These are phyloP conservation scores for Notolabrus celidotus DNA, from an alignment of 2,797 vertebrate genomes.

Conservation along the genomic window DNA sequence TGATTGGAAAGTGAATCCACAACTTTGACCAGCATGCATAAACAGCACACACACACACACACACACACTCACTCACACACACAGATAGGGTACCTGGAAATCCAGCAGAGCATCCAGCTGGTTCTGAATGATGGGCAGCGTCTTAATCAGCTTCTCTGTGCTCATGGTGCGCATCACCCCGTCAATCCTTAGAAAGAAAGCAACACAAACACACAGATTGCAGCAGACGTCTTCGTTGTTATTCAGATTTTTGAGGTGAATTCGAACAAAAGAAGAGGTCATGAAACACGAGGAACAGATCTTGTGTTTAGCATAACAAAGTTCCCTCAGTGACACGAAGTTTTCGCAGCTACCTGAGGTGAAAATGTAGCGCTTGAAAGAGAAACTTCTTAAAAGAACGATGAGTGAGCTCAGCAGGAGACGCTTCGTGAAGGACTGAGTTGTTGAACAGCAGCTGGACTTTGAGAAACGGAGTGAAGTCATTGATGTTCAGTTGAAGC, in stretches of 20 bases:
- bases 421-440: background rate
- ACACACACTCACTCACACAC: constrained; percentile 15
- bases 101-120: constrained; percentile 95
- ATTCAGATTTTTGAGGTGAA: constrained; percentile 35
- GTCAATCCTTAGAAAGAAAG: constrained; percentile 81
- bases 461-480: constrained; percentile 21
- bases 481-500: too few relatives aligned
- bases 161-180: constrained; percentile 96
- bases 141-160: constrained; percentile 94
- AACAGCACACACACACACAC: background rate
- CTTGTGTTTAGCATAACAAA: constrained; percentile 24
- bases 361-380: constrained; percentile 12
- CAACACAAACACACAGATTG: constrained; percentile 28
- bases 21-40: constrained; percentile 15
- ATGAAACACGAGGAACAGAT: constrained; percentile 4
- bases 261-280: constrained; percentile 7
- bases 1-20: constrained; percentile 47
- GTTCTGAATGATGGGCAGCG: constrained; percentile 94
- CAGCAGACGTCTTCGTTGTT: background rate
- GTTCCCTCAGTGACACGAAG: constrained; percentile 18
- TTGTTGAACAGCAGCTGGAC: background rate
- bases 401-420: constrained; percentile 12
- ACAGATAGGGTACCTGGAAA: constrained; percentile 87
- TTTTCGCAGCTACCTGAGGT: background rate
- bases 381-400: constrained; percentile 2